Evolutionary conservation across 2,888 invertebrate species (phyloP).

Genomic region (Lycia hirtaria): DNA sequence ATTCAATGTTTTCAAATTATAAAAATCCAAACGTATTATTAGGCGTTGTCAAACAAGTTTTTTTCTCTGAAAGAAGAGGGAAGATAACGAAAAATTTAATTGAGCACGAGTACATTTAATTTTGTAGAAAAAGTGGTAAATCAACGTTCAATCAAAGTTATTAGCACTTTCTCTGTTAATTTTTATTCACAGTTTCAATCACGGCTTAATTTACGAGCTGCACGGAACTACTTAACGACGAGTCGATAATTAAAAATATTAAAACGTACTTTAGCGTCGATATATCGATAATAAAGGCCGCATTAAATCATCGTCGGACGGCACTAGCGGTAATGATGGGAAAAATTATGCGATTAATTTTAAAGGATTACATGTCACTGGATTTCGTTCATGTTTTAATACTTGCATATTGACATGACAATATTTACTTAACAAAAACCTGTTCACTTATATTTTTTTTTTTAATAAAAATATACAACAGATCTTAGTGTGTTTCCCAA

Average conservation of each 20-base stretch:
- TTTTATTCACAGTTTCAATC: conserved; percentile 30
- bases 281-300: conserved; percentile 31
- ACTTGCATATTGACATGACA: no score
- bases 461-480: no score
- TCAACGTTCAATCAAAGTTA: no score
- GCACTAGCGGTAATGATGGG: conserved; percentile 27
- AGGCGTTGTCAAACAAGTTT: no score
- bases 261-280: conserved; percentile 35
- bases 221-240: conserved; percentile 43
- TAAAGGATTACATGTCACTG: not conserved
- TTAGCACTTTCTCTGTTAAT: not conserved
- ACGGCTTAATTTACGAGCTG: conserved; percentile 42
- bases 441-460: no score
- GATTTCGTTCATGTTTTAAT: no score
- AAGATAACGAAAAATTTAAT: no score
- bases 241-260: conserved; percentile 46
- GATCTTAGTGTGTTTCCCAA: not conserved
- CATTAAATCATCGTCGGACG: conserved; percentile 27
- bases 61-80: no score
- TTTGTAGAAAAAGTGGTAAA: not conserved
- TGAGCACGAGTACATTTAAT: not conserved
- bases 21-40: no score
- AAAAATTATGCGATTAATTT: conserved; percentile 16
- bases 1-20: no score
- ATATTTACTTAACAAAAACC: no score